Percentiles rank a stretch among this genome's conserved stretches.
phyloP scores from a whole-genome alignment of 2,888 invertebrate genomes.

The Allolobophora icterica region DNA sequence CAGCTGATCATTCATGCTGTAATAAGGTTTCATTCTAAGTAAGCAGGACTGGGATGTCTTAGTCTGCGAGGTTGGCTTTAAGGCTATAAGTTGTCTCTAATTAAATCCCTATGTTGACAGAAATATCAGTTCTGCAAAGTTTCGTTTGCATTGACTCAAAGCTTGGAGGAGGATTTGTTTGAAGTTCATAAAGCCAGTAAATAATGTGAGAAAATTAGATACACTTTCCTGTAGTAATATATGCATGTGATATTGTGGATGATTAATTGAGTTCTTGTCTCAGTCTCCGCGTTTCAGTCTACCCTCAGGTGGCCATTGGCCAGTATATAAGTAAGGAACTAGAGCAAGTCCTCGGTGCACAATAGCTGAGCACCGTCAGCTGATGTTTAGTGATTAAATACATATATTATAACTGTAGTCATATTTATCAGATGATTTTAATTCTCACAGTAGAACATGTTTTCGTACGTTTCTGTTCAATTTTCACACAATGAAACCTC shows the following conservation, averaged over 20 bases:
- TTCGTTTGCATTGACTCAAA: background rate
- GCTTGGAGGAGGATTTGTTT: background rate
- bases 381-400: background rate
- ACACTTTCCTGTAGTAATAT: constrained; percentile 11
- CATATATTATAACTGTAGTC: background rate
- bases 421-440: background rate
- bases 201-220: background rate
- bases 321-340: background rate
- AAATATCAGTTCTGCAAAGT: background rate
- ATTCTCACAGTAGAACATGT: background rate
- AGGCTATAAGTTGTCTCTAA: background rate
- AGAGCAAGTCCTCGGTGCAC: background rate
- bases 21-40: background rate
- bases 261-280: background rate
- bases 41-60: background rate
- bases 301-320: background rate
- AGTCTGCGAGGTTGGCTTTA: background rate
- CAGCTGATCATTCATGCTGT: background rate
- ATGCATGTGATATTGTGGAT: constrained; percentile 6
- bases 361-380: background rate
- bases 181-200: background rate
- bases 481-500: background rate
- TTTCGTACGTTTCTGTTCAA: background rate
- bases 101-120: background rate
- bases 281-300: background rate